phyloP scores from a whole-genome alignment of 2,113 vertebrate genomes.

The Anseranas semipalmata region DNA sequence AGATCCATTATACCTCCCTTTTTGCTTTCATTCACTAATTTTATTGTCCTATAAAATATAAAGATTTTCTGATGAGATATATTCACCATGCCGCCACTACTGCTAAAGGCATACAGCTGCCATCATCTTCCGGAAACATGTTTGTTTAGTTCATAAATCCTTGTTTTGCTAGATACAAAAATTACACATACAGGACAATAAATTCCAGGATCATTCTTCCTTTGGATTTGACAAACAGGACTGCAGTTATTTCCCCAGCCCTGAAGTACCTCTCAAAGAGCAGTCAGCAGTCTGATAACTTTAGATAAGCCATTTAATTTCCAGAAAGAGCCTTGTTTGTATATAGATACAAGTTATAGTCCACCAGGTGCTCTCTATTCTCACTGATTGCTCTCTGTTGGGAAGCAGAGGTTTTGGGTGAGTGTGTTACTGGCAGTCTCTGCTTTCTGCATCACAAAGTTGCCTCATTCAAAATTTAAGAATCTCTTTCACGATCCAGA shows the following conservation, averaged over 20 bases:
- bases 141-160: constrained; percentile 45
- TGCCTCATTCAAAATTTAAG: background rate
- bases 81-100: background rate
- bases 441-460: background rate
- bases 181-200: background rate
- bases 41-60: constrained; percentile 50
- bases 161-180: constrained; percentile 15
- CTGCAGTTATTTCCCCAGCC: background rate
- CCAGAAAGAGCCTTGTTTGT: constrained; percentile 8
- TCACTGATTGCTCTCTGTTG: background rate
- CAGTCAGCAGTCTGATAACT: constrained; percentile 11
- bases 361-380: background rate
- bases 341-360: background rate
- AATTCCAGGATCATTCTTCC: constrained; percentile 11
- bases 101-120: background rate
- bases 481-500: background rate
- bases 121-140: background rate
- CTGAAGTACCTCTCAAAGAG: background rate
- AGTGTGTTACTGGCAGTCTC: background rate
- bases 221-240: background rate
- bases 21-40: constrained; percentile 56
- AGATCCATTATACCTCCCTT: constrained; percentile 37
- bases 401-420: background rate
- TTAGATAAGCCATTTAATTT: constrained; percentile 33
- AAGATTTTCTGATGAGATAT: constrained; percentile 31